Percentiles rank a stretch among this genome's conserved stretches.
Conservation (phyloP, 2,888 invertebrate species). For the Trissonchulus latispiculum region DNA sequence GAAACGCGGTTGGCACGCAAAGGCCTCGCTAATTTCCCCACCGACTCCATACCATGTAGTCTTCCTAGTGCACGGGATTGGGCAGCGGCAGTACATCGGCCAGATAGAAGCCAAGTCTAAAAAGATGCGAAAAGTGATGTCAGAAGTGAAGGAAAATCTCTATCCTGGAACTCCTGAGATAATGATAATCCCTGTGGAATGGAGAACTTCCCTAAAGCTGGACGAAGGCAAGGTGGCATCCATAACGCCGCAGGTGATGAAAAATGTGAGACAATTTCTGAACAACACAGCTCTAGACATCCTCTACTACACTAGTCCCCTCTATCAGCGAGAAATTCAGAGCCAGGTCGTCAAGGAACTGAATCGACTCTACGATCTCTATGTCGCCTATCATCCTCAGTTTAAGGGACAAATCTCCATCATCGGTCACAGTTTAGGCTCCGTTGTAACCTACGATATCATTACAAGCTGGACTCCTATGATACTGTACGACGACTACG, state of each 20-base stretch:
- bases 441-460: conserved; percentile 61
- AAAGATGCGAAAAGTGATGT: neutral
- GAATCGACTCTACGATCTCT: conserved; percentile 57
- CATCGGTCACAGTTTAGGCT: conserved; percentile 60
- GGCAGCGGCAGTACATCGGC: conserved; percentile 59
- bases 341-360: conserved; percentile 56
- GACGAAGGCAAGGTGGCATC: conserved; percentile 58
- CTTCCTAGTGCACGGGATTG: conserved; percentile 63
- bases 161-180: conserved; percentile 44
- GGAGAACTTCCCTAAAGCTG: conserved; percentile 56
- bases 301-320: conserved; percentile 61
- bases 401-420: conserved; percentile 59
- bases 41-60: conserved; percentile 59
- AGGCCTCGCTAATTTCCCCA: conserved; percentile 51
- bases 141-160: conserved; percentile 30
- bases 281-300: conserved; percentile 63
- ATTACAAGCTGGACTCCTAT: conserved; percentile 55
- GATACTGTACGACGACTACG: conserved; percentile 48
- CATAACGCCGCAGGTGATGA: conserved; percentile 58
- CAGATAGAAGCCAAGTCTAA: conserved; percentile 27
- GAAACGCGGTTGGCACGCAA: neutral
- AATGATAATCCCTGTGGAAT: conserved; percentile 61
- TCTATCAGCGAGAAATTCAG: conserved; percentile 56
- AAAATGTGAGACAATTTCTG: conserved; percentile 55
- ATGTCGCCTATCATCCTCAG: conserved; percentile 57